phyloP scores from a whole-genome alignment of 2,797 vertebrate genomes.

The Pseudochaenichthys georgianus region DNA sequence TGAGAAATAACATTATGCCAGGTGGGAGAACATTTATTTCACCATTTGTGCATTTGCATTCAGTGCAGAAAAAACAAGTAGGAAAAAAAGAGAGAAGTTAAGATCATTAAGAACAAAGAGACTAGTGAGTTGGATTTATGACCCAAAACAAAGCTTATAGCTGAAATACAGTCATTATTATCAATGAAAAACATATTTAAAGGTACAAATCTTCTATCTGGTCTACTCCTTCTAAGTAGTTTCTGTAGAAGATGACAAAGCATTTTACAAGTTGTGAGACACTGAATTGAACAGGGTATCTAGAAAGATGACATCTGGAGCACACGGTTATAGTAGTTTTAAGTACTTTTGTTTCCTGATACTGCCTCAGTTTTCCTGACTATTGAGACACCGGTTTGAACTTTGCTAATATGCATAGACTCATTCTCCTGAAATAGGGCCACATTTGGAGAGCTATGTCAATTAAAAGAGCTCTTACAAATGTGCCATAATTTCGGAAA shows the following conservation, averaged over 20 bases:
- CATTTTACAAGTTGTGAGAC: neutral
- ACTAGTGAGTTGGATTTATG: neutral
- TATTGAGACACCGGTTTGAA: neutral
- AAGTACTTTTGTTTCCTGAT: neutral
- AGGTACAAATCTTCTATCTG: neutral
- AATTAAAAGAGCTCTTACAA: neutral
- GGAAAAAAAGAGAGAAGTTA: neutral
- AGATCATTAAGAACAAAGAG: neutral
- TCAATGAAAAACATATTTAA: neutral
- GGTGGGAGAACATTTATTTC: neutral
- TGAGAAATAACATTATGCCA: neutral
- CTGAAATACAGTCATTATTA: neutral
- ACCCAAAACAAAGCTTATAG: neutral
- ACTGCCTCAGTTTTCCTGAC: neutral
- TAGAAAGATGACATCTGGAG: neutral
- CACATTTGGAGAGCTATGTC: neutral
- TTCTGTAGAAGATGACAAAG: neutral
- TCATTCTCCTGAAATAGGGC: neutral
- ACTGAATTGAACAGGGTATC: neutral
- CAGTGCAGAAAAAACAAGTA: constrained; percentile 10
- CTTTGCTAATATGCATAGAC: neutral
- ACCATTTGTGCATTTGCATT: constrained; percentile 5
- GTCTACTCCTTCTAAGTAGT: neutral
- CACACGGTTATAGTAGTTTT: neutral
- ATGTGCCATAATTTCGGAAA: neutral